Conservation (phyloP, 2,797 vertebrate species). For the Hippocampus kuda region DNA sequence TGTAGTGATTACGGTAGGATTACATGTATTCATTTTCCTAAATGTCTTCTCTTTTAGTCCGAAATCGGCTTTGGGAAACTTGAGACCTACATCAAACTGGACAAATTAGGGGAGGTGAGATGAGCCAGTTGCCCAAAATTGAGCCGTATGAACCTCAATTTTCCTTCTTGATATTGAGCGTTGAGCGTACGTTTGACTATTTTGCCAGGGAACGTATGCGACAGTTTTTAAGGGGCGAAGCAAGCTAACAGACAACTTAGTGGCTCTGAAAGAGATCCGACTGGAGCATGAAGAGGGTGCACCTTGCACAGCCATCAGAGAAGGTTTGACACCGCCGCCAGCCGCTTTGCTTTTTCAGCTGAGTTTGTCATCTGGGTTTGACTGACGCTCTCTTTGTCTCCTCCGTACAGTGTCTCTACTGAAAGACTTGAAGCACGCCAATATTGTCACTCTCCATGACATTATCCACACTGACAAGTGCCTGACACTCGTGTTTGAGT, state of each 20-base stretch:
- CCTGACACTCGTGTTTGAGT: slow-evolving; percentile 79
- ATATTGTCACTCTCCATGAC: slow-evolving; percentile 77
- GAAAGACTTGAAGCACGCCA: slow-evolving; percentile 77
- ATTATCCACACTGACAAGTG: slow-evolving; percentile 79
- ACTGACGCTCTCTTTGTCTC: slow-evolving; percentile 27
- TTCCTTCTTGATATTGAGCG: not conserved
- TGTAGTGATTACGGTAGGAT: not conserved
- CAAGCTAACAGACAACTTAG: slow-evolving; percentile 73
- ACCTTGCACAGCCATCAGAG: slow-evolving; percentile 73
- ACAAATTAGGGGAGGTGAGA: slow-evolving; percentile 74
- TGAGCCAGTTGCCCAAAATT: not conserved
- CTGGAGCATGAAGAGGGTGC: slow-evolving; percentile 75
- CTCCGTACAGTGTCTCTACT: slow-evolving; percentile 66
- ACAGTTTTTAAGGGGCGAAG: slow-evolving; percentile 74
- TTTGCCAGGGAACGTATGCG: slow-evolving; percentile 68
- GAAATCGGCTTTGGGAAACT: slow-evolving; percentile 77
- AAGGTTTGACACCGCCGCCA: slow-evolving; percentile 53
- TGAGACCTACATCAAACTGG: slow-evolving; percentile 75
- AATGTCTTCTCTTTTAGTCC: slow-evolving; percentile 50
- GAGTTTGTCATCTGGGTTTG: slow-evolving; percentile 12
- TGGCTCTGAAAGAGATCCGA: slow-evolving; percentile 73
- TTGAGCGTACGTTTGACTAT: not conserved
- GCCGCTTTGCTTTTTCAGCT: not conserved
- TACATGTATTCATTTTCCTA: slow-evolving; percentile 2
- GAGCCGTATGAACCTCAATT: not conserved